phyloP scores from a whole-genome alignment of 2,797 vertebrate genomes.

The Corythornis leucogaster region DNA sequence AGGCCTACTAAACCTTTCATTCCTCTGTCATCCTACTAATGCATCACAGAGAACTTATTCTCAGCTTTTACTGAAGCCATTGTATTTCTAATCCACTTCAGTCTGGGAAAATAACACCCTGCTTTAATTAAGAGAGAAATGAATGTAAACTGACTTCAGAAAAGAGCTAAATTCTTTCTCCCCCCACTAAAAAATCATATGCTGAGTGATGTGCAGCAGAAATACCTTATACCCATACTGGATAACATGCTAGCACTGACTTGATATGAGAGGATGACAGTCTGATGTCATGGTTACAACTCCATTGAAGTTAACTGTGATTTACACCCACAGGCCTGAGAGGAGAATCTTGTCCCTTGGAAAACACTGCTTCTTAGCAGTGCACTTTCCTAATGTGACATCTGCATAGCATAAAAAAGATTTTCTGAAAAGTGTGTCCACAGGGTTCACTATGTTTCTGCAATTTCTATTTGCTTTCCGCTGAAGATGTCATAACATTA shows the following conservation, averaged over 20 bases:
- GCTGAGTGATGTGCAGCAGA: constrained; percentile 35
- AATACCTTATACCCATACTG: not conserved
- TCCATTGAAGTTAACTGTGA: not conserved
- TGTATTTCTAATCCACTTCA: constrained; percentile 55
- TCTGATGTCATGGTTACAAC: not conserved
- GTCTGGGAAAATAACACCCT: constrained; percentile 49
- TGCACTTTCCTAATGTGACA: not conserved
- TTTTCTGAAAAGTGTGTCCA: not conserved
- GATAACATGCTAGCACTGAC: not conserved
- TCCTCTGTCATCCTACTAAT: constrained; percentile 46
- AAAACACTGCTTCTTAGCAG: not conserved
- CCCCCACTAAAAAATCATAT: not conserved
- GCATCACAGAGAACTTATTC: constrained; percentile 45
- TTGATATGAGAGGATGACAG: not conserved
- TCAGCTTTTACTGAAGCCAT: constrained; percentile 64
- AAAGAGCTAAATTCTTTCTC: constrained; percentile 14
- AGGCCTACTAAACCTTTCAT: constrained; percentile 44
- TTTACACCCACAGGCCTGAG: not conserved
- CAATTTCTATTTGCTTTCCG: not conserved
- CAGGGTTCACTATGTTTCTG: not conserved
- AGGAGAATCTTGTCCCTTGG: not conserved
- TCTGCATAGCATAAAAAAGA: not conserved
- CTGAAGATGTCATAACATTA: not conserved
- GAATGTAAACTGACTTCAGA: constrained; percentile 53
- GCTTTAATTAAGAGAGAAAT: constrained; percentile 51